Base-by-base conservation (phyloP, 2,797 vertebrate species). In the Poliocrania exsul region DNA sequence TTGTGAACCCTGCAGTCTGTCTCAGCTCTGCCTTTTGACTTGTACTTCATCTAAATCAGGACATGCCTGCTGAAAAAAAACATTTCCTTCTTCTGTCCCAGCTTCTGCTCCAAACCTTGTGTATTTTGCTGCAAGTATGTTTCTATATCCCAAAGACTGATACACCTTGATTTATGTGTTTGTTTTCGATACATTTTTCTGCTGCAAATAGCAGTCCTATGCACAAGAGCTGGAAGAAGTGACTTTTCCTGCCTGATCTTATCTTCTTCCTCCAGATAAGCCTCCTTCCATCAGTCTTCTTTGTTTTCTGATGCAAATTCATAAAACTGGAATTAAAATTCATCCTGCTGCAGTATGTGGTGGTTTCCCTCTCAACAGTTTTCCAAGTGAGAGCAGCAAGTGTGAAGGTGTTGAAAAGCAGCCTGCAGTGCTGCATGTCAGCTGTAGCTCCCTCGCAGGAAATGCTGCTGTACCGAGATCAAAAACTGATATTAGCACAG, bases 361-460 rank as follows among this genome's bases (percentile, higher is more conserved):
- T 91, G 92, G 91, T 88, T 96, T 96, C 74, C 77, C 90, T 91
- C 88, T 86, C 10, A 0, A 93, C 93, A 91, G 93, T 72, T 97
- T 96, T 92, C 91, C 6, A 60, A 93, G 95, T 84, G 92, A 84
- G 89, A 95, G 95, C 89, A 75, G 91, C 91, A 93, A 96, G 95
- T 94, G 95, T 94, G 92, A 96, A 96, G 92, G 95, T 96, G 95
- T 91, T 96, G 95, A 97, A 96, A 96, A 92, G 95, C 95, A 88
- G 89, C 95, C 93, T n/a, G 89, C 72, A 40, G 93, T 66, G 95
- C 93, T 91, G 86, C 80, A 3, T 92, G 90, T 86, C 93, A 88
- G 95, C 93, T 75, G 89, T 24, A 71, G 89, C 91, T 86, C 86
- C 86, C 42, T 13, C 57, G 53, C 75, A 90, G 91, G 93, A 93